Percentiles rank a stretch among this genome's conserved stretches.
Evolutionary conservation across 2,797 vertebrate species (phyloP).

Genomic region (Rhabdomys pumilio): DNA sequence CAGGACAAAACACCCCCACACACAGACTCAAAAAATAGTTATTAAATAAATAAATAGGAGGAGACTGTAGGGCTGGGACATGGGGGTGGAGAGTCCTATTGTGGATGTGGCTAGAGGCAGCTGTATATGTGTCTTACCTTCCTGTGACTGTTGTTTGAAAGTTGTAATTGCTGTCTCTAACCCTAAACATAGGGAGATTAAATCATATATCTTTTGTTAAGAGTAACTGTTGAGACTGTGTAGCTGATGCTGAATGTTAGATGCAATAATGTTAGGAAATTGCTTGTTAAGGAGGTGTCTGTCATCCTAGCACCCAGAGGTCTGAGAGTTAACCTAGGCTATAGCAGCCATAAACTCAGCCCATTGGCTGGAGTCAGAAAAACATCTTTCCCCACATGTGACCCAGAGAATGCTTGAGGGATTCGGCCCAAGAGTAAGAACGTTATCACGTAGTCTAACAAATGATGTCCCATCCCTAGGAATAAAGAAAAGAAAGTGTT

Average conservation of each 20-base stretch:
- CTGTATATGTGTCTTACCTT: neutral
- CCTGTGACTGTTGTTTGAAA: neutral
- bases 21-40: neutral
- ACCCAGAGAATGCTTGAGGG: neutral
- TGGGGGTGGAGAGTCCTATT: neutral
- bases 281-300: slow-evolving; percentile 81
- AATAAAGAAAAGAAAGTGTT: neutral
- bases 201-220: slow-evolving; percentile 82
- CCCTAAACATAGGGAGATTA: slow-evolving; percentile 23
- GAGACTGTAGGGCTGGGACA: neutral
- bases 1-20: neutral
- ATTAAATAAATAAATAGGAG: neutral
- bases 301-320: neutral
- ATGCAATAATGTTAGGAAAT: slow-evolving; percentile 82
- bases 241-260: slow-evolving; percentile 77
- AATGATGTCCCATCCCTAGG: neutral
- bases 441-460: neutral
- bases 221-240: slow-evolving; percentile 76
- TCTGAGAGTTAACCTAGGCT: neutral
- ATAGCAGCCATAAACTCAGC: too few species aligned
- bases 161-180: slow-evolving; percentile 72
- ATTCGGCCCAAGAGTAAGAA: neutral
- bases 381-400: neutral
- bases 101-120: too few species aligned
- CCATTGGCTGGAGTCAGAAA: neutral